phyloP scores from a whole-genome alignment of 1,140 invertebrate species.

The Trachymyrmex cornetzi region DNA sequence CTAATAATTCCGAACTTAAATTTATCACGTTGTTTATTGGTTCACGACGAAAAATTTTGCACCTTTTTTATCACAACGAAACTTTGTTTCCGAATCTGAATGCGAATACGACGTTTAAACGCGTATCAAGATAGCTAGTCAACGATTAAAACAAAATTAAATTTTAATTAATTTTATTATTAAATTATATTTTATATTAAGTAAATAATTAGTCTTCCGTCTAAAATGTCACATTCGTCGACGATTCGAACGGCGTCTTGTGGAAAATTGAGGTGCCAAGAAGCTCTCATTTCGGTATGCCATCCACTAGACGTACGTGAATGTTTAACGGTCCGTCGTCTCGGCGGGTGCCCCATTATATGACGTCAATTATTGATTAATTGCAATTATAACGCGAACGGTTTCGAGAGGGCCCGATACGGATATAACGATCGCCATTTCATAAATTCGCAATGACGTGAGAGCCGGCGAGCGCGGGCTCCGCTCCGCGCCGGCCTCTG shows the following conservation, averaged over 20 bases:
- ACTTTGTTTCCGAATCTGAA: neutral
- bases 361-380: slow-evolving; percentile 72
- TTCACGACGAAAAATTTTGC: neutral
- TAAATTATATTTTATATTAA: neutral
- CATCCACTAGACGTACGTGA: slow-evolving; percentile 59
- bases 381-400: slow-evolving; percentile 70
- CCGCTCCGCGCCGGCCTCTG: slow-evolving; percentile 53
- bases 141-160: neutral
- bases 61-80: neutral
- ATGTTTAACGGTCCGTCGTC: slow-evolving; percentile 70
- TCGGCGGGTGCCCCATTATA: slow-evolving; percentile 69
- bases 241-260: slow-evolving; percentile 11
- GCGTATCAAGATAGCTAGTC: neutral
- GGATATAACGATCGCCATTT: slow-evolving; percentile 74
- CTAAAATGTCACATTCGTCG: neutral
- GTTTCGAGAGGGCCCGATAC: slow-evolving; percentile 67
- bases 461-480: slow-evolving; percentile 4
- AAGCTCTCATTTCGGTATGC: slow-evolving; percentile 15
- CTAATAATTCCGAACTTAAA: neutral
- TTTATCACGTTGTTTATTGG: neutral
- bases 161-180: neutral
- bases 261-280: slow-evolving; percentile 2
- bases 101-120: neutral
- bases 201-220: neutral
- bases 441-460: slow-evolving; percentile 76